A percentile compares a stretch with the other conserved stretches of the same genome.
These are phyloP conservation scores for Zaprionus vittiger DNA, from an alignment of 1,140 invertebrate genomes.

Conservation along the genomic window DNA sequence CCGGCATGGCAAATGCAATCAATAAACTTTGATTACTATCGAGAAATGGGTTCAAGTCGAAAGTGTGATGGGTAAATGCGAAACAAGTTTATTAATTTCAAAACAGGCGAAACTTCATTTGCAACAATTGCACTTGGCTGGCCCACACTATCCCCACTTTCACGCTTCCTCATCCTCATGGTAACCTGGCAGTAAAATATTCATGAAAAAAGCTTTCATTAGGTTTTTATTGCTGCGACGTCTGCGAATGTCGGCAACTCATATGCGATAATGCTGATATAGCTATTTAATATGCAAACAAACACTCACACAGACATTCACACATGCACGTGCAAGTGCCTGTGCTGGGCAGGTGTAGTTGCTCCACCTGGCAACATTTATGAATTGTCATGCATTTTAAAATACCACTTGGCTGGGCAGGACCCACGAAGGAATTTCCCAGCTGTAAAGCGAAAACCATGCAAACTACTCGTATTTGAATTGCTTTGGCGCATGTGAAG, in stretches of 20 bases:
- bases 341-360: background rate
- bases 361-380: slow-evolving; percentile 27
- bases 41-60: slow-evolving; percentile 20
- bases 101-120: slow-evolving; percentile 17
- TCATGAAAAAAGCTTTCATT: slow-evolving; percentile 68
- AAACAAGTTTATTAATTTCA: slow-evolving; percentile 65
- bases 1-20: slow-evolving; percentile 55
- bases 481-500: background rate
- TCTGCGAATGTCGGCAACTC: slow-evolving; percentile 59
- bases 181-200: slow-evolving; percentile 58
- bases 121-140: slow-evolving; percentile 7
- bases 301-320: slow-evolving; percentile 2
- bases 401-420: slow-evolving; percentile 34
- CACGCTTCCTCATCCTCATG: slow-evolving; percentile 20
- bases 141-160: background rate
- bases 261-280: slow-evolving; percentile 58
- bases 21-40: slow-evolving; percentile 70
- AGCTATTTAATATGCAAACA: slow-evolving; percentile 64
- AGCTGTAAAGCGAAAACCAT: background rate
- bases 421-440: slow-evolving; percentile 12
- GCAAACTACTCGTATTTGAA: slow-evolving; percentile 1
- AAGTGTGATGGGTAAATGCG: slow-evolving; percentile 18
- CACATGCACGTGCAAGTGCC: background rate
- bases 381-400: slow-evolving; percentile 66
- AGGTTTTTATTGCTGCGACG: slow-evolving; percentile 65